Evolutionary conservation across 2,888 invertebrate species (phyloP).

Genomic region (Acanthosoma haemorrhoidale): DNA sequence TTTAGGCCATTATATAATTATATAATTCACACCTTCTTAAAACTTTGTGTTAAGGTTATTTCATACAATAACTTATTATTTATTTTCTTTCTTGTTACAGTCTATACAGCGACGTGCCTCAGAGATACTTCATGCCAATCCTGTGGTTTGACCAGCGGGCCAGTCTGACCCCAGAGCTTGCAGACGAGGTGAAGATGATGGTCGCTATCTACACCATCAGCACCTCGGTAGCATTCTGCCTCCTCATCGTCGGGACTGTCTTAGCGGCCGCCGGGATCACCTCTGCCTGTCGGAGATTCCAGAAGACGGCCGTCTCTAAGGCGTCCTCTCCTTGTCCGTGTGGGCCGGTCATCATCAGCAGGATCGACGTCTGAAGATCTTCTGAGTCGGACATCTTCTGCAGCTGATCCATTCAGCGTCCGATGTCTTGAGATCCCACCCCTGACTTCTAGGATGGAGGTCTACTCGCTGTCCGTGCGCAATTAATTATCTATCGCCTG

Average conservation of each 20-base stretch:
- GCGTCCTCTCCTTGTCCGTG: not conserved
- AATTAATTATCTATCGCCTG: not conserved
- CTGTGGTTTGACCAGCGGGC: constrained; percentile 44
- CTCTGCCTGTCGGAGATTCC: not conserved
- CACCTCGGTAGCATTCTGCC: constrained; percentile 24
- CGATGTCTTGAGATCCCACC: too few relatives aligned
- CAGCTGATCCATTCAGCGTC: too few relatives aligned
- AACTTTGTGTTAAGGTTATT: too few relatives aligned
- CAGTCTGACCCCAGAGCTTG: constrained; percentile 40
- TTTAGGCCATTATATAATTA: too few relatives aligned
- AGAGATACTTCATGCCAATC: constrained; percentile 42
- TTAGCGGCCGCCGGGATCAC: constrained; percentile 29
- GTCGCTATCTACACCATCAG: constrained; percentile 35
- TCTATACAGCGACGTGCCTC: constrained; percentile 41
- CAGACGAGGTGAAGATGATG: constrained; percentile 37
- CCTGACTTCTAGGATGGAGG: too few relatives aligned
- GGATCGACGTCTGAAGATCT: not conserved
- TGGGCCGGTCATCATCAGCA: not conserved
- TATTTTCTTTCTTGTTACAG: constrained; percentile 35
- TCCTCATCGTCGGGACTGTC: constrained; percentile 33
- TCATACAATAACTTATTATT: not conserved
- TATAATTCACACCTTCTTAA: too few relatives aligned
- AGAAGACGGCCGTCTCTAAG: not conserved
- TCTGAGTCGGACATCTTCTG: too few relatives aligned
- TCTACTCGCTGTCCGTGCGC: not conserved